Percentiles rank a stretch among this genome's conserved stretches.
Evolutionary conservation across 2,113 vertebrate species (phyloP).

Genomic region (Laticauda colubrina): DNA sequence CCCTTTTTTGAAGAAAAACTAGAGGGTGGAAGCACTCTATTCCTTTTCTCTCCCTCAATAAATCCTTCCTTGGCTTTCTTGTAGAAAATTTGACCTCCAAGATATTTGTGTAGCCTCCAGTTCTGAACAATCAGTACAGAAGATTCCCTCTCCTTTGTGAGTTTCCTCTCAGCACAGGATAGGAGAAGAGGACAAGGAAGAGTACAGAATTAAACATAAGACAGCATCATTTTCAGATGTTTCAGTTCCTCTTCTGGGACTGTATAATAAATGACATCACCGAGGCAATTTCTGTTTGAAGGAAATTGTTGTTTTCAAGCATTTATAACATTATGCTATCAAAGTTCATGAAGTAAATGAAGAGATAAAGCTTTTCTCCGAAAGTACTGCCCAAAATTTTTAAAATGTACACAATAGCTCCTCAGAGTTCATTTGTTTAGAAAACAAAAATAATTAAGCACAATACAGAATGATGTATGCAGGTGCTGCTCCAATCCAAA

Average conservation of each 20-base stretch:
- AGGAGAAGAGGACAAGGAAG: neutral
- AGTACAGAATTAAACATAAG: neutral
- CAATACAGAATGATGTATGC: neutral
- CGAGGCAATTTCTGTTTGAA: neutral
- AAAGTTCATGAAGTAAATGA: neutral
- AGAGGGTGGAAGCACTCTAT: too few relatives aligned
- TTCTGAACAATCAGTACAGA: neutral
- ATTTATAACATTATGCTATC: neutral
- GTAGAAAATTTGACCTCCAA: neutral
- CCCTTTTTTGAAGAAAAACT: too few relatives aligned
- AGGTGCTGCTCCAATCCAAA: neutral
- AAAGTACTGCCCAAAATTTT: neutral
- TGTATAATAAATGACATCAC: neutral
- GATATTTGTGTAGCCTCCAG: neutral
- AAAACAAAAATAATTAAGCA: neutral
- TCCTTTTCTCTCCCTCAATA: neutral
- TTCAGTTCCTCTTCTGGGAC: neutral
- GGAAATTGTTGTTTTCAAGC: neutral
- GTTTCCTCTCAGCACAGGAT: neutral
- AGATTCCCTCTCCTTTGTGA: neutral
- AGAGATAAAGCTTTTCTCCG: neutral
- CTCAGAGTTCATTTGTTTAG: neutral
- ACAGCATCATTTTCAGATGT: neutral
- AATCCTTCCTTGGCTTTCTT: neutral
- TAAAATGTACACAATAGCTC: slow-evolving; percentile 1